Conservation (phyloP, 2,113 vertebrate genomes). For the Ahaetulla prasina region DNA sequence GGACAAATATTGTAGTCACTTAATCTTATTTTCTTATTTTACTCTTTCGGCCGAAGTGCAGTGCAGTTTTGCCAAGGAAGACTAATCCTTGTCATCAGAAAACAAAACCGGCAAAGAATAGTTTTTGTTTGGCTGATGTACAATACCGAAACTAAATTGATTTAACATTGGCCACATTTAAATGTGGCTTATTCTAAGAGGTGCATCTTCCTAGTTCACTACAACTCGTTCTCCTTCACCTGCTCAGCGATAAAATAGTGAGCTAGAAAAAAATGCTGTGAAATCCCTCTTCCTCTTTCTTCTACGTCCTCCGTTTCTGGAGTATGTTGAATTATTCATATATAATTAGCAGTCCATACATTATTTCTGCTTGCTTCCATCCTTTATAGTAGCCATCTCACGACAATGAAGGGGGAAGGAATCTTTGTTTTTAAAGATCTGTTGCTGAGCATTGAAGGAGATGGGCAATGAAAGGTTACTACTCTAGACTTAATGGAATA, state of each 20-base stretch:
- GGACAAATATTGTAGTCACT: background rate
- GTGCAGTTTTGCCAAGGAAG: background rate
- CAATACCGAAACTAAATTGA: background rate
- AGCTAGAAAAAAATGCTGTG: background rate
- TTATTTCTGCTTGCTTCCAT: background rate
- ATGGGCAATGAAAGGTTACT: background rate
- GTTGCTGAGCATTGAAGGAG: background rate
- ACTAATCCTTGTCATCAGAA: slow-evolving; percentile 2
- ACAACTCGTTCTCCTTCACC: background rate
- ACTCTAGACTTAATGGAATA: background rate
- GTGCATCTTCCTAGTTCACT: background rate
- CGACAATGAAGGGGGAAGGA: background rate
- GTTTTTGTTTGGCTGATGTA: background rate
- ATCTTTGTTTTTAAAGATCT: background rate
- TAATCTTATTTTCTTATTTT: slow-evolving; percentile 16
- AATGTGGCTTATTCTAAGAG: background rate
- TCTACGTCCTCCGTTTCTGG: background rate
- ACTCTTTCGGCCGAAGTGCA: background rate
- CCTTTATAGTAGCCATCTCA: background rate
- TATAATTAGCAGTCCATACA: background rate
- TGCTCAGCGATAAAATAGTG: background rate
- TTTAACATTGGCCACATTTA: background rate
- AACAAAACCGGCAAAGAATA: background rate
- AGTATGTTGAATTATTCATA: background rate
- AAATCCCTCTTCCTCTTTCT: background rate